These are phyloP conservation scores for Oligia fasciuncula DNA, from an alignment of 2,888 invertebrate genomes.

Conservation along the genomic window DNA sequence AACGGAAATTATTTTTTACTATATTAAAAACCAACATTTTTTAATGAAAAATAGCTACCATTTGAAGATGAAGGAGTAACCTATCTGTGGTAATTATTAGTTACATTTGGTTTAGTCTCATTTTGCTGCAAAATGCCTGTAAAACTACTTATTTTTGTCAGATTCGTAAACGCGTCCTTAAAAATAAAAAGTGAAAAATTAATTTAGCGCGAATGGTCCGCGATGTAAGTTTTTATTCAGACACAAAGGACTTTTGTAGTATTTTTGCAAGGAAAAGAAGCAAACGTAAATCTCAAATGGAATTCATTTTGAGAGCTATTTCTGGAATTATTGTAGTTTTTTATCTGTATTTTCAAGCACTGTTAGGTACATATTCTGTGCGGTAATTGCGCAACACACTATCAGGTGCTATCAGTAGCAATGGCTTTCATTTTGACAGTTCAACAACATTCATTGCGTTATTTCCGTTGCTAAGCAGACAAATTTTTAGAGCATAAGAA, in stretches of 20 bases:
- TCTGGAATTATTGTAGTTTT: background rate
- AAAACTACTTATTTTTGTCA: too few relatives aligned
- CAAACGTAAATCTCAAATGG: background rate
- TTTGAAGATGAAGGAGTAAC: too few relatives aligned
- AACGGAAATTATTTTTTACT: too few relatives aligned
- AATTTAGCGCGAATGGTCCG: too few relatives aligned
- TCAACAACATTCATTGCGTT: background rate
- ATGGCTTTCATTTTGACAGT: background rate
- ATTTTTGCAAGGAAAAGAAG: slow-evolving; percentile 2
- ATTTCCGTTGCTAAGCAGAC: background rate
- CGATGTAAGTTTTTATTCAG: slow-evolving; percentile 23
- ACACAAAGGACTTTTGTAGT: slow-evolving; percentile 27
- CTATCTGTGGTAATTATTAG: too few relatives aligned
- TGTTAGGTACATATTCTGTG: background rate
- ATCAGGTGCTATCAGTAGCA: background rate
- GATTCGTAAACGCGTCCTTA: too few relatives aligned
- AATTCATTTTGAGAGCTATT: background rate
- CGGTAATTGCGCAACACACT: too few relatives aligned
- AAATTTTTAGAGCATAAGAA: background rate
- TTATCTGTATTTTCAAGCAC: background rate
- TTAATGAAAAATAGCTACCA: too few relatives aligned
- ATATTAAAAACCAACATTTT: too few relatives aligned
- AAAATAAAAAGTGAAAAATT: slow-evolving; percentile 34
- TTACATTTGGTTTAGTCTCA: too few relatives aligned
- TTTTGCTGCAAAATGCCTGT: too few relatives aligned